Conservation (phyloP, 2,113 vertebrate species). For the Xenotilapia longispinis region DNA sequence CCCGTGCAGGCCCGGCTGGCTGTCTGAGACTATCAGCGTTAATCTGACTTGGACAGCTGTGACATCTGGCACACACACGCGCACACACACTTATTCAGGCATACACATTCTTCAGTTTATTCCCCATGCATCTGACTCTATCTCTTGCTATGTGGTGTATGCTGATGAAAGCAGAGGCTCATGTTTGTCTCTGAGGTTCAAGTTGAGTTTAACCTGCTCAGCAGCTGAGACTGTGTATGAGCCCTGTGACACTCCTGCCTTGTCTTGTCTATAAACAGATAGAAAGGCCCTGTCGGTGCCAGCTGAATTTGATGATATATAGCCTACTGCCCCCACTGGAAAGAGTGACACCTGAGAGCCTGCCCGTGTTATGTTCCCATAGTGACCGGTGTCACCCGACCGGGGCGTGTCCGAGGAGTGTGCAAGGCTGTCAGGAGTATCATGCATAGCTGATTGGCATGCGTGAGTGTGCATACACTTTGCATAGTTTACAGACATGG, state of each 20-base stretch:
- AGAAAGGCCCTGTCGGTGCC: slow-evolving; percentile 3
- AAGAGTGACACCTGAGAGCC: slow-evolving; percentile 55
- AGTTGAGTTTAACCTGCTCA: slow-evolving; percentile 4
- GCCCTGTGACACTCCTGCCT: not conserved
- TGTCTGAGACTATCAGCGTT: slow-evolving; percentile 38
- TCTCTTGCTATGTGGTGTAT: not conserved
- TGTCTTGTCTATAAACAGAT: slow-evolving; percentile 33
- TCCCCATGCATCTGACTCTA: not conserved
- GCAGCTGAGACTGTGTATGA: not conserved
- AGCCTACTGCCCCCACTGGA: slow-evolving; percentile 36
- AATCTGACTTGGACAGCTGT: slow-evolving; percentile 54
- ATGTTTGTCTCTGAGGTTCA: not conserved
- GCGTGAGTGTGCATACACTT: slow-evolving; percentile 22
- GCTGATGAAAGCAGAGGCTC: not conserved
- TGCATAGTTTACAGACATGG: slow-evolving; percentile 29
- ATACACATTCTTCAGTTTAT: not conserved
- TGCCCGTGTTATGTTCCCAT: slow-evolving; percentile 56
- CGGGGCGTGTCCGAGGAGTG: slow-evolving; percentile 35
- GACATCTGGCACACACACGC: slow-evolving; percentile 51
- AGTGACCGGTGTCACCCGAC: slow-evolving; percentile 56
- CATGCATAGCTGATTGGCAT: slow-evolving; percentile 21
- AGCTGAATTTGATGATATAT: slow-evolving; percentile 5
- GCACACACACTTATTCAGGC: not conserved
- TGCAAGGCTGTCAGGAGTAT: not conserved
- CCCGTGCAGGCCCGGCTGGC: slow-evolving; percentile 42